These are phyloP conservation scores for Pygoscelis adeliae DNA, from an alignment of 2,113 vertebrate species.

Conservation along the genomic window DNA sequence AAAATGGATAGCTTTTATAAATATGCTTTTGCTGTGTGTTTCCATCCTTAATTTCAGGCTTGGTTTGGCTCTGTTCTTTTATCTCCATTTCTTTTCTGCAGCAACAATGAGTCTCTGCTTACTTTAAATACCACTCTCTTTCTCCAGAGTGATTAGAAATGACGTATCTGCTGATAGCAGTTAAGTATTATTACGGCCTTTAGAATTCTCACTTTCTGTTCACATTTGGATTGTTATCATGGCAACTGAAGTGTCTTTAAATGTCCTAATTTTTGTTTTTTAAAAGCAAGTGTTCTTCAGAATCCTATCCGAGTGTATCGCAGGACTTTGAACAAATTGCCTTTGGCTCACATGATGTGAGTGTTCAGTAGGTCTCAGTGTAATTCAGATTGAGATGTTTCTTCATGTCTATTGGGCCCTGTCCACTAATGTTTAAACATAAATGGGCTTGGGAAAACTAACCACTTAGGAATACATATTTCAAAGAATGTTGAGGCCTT, in stretches of 20 bases:
- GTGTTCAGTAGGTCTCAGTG: background rate
- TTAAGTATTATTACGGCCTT: background rate
- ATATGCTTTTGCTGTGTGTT: background rate
- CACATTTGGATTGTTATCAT: background rate
- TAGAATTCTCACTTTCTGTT: conserved; percentile 3
- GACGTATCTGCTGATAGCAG: background rate
- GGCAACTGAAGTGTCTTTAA: background rate
- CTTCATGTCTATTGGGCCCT: background rate
- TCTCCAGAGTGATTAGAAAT: conserved; percentile 1
- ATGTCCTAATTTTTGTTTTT: background rate
- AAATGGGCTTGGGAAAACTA: background rate
- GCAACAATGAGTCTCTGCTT: background rate
- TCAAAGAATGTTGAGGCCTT: background rate
- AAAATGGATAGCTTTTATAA: background rate
- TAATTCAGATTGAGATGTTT: background rate
- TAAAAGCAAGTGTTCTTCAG: background rate
- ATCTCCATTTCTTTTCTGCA: background rate
- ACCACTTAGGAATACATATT: background rate
- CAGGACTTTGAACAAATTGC: background rate
- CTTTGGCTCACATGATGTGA: background rate
- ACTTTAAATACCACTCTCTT: background rate
- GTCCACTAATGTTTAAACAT: background rate
- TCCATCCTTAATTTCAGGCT: background rate
- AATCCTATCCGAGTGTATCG: background rate
- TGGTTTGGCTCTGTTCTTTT: conserved; percentile 19